Conservation (phyloP, 2,888 invertebrate genomes). For the Lasius fuliginosus region DNA sequence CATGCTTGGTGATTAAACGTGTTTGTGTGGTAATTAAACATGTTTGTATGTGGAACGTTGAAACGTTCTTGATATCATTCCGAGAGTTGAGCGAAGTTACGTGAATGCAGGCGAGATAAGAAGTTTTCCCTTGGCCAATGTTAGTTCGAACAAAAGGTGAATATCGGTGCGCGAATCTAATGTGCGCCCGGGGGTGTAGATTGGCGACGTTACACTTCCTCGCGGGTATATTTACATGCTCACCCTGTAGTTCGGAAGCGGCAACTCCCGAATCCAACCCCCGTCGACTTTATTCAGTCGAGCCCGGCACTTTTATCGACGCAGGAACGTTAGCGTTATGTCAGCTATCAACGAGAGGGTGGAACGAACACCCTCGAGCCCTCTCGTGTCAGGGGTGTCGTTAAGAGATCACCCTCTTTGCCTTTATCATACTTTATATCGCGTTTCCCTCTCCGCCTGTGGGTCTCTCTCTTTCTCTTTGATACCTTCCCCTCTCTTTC, state of each 20-base stretch:
- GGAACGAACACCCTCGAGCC: conserved; percentile 65
- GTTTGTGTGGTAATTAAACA: conserved; percentile 17
- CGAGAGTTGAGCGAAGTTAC: background rate
- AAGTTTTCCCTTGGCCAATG: conserved; percentile 2
- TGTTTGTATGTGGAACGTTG: conserved; percentile 26
- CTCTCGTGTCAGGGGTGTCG: conserved; percentile 72
- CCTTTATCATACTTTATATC: conserved; percentile 25
- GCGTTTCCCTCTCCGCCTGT: background rate
- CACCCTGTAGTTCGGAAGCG: conserved; percentile 46
- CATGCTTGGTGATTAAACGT: conserved; percentile 28
- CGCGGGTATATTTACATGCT: conserved; percentile 69
- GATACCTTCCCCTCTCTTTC: background rate
- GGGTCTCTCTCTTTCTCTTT: background rate
- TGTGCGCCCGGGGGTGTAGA: conserved; percentile 35
- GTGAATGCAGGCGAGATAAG: conserved; percentile 32
- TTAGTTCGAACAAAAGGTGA: conserved; percentile 20
- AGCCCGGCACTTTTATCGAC: conserved; percentile 79
- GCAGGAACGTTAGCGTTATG: conserved; percentile 78
- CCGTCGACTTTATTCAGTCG: conserved; percentile 71
- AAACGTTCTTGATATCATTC: conserved; percentile 24
- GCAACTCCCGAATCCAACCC: conserved; percentile 59
- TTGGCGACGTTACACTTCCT: conserved; percentile 47
- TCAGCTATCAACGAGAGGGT: conserved; percentile 77
- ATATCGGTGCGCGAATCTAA: conserved; percentile 34
- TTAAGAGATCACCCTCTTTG: conserved; percentile 74